Base-by-base conservation (phyloP, 2,797 vertebrate species). In the Sebastes dallii region DNA sequence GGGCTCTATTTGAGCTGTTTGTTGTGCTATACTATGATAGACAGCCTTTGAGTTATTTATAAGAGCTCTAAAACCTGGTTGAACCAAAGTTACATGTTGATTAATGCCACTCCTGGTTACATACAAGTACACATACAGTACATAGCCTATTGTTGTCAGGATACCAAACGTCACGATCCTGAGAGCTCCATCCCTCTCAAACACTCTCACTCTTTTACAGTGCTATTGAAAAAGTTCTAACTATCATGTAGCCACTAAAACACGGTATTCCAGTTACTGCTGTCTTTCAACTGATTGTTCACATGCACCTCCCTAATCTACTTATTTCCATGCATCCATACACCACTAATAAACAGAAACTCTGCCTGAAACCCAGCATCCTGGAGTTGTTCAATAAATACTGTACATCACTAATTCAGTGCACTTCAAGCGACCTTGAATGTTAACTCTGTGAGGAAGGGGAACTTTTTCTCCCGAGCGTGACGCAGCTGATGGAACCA, bases 261-360 rank as follows among this genome's bases (percentile, higher is more conserved):
- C 25, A 22, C 20, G 11, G 65, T 80, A 66, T 65, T 75, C 64
- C 67, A 76, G 36, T 72, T 70, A 50, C 60, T 60, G 29, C 72
- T 32, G 46, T 32, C 24, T 22, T 72, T 65, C 56, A 52, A 70
- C 66, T 73, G 34, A 50, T 50, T 50, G 42, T 50, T 50, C 42
- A 50, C 18, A 16, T 50, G 14, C 42, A 50, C 42, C 42, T 50
- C 42, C 16, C 14, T 50, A 50, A 50, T 20, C 42, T 50, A 50
- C 46, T 8, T 18, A 50, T 52, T n/a, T 52, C 46, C 20, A 52
- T 52, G 46, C 46, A n/a, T 52, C 2, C 2, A 10, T 52, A 52
- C 46, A 52, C 46, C 46, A 52, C 16, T 71, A 72, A 75, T 78
- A 75, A 85, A 77, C 68, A 58, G 8, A 50, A 13, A 20, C 24